phyloP scores from a whole-genome alignment of 1,140 invertebrate genomes.

The Drosophila gunungcola region DNA sequence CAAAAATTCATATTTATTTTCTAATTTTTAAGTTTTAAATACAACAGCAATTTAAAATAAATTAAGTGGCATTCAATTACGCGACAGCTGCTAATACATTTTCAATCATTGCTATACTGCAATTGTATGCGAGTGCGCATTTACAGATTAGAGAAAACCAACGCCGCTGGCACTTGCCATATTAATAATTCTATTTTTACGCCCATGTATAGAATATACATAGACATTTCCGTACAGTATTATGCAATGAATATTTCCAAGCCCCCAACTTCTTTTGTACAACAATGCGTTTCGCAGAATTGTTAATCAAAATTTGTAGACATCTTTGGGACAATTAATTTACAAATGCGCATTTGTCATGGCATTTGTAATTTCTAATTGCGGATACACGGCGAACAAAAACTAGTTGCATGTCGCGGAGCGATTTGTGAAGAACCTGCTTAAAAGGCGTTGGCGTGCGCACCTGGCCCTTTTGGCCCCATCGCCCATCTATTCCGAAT shows the following conservation, averaged over 20 bases:
- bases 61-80: no score
- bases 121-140: constrained; percentile 63
- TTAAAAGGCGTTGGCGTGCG: constrained; percentile 52
- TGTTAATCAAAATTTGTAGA: constrained; percentile 24
- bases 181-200: constrained; percentile 45
- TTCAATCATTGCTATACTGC: constrained; percentile 28
- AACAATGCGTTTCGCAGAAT: constrained; percentile 8
- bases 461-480: constrained; percentile 18
- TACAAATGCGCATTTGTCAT: constrained; percentile 60
- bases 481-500: constrained; percentile 18
- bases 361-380: constrained; percentile 58
- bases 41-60: no score
- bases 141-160: constrained; percentile 34
- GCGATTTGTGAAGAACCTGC: constrained; percentile 50
- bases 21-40: no score
- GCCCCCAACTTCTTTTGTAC: background rate
- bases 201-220: constrained; percentile 3
- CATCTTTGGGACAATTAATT: constrained; percentile 17
- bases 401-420: constrained; percentile 57
- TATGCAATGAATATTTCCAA: constrained; percentile 11
- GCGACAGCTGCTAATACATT: constrained; percentile 40
- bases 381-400: constrained; percentile 14
- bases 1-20: no score
- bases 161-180: constrained; percentile 13
- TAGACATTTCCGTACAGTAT: background rate